These are phyloP conservation scores for Andrena cerasifolii DNA, from an alignment of 1,140 invertebrate species.

Conservation along the genomic window DNA sequence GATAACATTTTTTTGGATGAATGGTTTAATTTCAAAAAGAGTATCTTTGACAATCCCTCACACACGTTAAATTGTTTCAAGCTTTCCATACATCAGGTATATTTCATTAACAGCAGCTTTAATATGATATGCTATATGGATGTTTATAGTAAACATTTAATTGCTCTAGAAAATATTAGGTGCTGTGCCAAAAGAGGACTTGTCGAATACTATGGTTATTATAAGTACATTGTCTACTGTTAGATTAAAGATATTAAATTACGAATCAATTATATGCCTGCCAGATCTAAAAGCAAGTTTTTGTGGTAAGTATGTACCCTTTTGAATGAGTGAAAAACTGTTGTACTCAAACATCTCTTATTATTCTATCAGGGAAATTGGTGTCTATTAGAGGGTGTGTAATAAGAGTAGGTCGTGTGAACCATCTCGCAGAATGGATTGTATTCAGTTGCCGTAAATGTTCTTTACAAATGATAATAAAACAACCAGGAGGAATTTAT, in stretches of 20 bases:
- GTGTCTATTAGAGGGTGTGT: conserved; percentile 93
- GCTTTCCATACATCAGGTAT: conserved; percentile 88
- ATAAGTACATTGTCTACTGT: conserved; percentile 81
- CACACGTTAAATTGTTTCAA: conserved; percentile 86
- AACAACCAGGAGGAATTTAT: conserved; percentile 76
- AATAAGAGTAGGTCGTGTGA: conserved; percentile 90
- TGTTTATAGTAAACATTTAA: conserved; percentile 38
- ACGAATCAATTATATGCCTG: conserved; percentile 86
- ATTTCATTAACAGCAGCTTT: conserved; percentile 37
- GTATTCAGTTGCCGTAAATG: conserved; percentile 87
- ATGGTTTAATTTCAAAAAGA: conserved; percentile 86
- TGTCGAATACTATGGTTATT: conserved; percentile 57
- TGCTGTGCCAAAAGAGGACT: conserved; percentile 79
- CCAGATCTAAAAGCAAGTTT: conserved; percentile 90
- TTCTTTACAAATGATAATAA: conserved; percentile 64
- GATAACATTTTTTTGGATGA: conserved; percentile 84
- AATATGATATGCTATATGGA: conserved; percentile 24
- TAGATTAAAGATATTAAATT: conserved; percentile 87
- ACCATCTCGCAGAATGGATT: conserved; percentile 89
- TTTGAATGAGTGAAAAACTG: conserved; percentile 22
- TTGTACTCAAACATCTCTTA: conserved; percentile 5
- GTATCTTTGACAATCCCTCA: conserved; percentile 86
- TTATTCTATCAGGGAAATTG: conserved; percentile 87
- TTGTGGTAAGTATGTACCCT: conserved; percentile 85
- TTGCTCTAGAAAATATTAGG: conserved; percentile 78